These are phyloP conservation scores for Meandrina meandrites DNA, from an alignment of 92 coral and sea anemone genomes.

Conservation along the genomic window DNA sequence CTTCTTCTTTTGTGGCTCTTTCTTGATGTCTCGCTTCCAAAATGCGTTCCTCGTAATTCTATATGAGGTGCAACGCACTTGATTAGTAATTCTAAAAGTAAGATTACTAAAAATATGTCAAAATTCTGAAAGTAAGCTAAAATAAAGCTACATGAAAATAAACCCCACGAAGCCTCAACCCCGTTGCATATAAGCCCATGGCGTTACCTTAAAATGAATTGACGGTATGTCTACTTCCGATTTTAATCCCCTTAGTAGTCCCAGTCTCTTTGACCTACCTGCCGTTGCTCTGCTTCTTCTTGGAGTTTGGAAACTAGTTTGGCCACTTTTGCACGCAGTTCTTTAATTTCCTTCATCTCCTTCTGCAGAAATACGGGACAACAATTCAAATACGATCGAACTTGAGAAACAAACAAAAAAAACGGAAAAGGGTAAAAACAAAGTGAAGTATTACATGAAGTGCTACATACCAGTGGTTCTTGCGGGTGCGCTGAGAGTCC, in stretches of 20 bases:
- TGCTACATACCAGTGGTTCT: conserved; percentile 75
- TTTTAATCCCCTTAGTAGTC: too few species aligned
- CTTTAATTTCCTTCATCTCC: conserved; percentile 78
- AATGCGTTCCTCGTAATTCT: conserved; percentile 84
- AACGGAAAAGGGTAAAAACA: not conserved
- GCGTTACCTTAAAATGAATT: too few species aligned
- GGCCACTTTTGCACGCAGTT: conserved; percentile 72
- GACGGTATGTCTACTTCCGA: too few species aligned
- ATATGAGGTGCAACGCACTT: not conserved
- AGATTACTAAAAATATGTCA: not conserved
- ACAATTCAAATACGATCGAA: not conserved
- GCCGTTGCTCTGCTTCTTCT: conserved; percentile 81
- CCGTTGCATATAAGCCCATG: not conserved
- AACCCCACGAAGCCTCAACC: not conserved
- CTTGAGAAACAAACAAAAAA: not conserved
- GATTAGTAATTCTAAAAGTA: not conserved
- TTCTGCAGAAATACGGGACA: not conserved
- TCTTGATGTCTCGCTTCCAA: conserved; percentile 86
- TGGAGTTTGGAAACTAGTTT: conserved; percentile 81
- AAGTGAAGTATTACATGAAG: not conserved
- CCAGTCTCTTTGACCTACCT: conserved; percentile 51
- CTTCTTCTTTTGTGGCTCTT: conserved; percentile 82
- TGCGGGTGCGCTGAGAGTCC: conserved; percentile 64
- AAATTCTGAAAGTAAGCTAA: not conserved
- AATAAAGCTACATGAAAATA: not conserved